Conservation (phyloP, 2,888 invertebrate species). For the Baronia brevicornis region DNA sequence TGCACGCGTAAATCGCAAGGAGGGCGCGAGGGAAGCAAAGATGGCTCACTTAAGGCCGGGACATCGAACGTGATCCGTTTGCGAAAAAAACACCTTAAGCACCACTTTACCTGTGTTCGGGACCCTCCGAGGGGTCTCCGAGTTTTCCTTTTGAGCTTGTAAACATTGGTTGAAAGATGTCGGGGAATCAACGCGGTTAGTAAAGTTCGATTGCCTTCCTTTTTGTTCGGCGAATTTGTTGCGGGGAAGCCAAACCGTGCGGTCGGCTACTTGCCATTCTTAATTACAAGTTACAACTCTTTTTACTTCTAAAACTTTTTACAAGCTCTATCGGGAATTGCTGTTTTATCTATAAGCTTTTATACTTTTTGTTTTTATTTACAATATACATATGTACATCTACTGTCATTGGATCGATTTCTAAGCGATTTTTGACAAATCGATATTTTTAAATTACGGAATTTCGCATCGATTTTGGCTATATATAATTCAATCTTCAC, state of each 20-base stretch:
- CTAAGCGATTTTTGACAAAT: no score
- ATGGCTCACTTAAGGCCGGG: slow-evolving; percentile 64
- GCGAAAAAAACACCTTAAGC: slow-evolving; percentile 52
- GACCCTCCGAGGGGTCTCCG: slow-evolving; percentile 31
- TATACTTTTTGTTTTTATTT: no score
- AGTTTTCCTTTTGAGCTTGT: slow-evolving; percentile 54
- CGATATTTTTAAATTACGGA: no score
- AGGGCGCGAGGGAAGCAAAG: slow-evolving; percentile 47
- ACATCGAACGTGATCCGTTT: slow-evolving; percentile 72
- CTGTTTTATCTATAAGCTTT: neutral
- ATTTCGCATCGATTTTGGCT: no score
- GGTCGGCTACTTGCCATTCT: slow-evolving; percentile 8
- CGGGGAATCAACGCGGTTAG: slow-evolving; percentile 47
- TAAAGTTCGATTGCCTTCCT: slow-evolving; percentile 45
- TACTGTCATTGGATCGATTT: no score
- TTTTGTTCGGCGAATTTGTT: slow-evolving; percentile 25
- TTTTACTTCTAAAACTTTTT: slow-evolving; percentile 7
- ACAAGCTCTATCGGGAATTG: slow-evolving; percentile 1
- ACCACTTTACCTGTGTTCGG: slow-evolving; percentile 31
- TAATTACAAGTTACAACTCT: slow-evolving; percentile 13
- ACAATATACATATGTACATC: no score
- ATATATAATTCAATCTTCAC: no score
- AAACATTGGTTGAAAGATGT: slow-evolving; percentile 61
- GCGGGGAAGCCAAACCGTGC: slow-evolving; percentile 7
- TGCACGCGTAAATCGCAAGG: slow-evolving; percentile 48